These are phyloP conservation scores for Arnoldichthys spilopterus DNA, from an alignment of 2,797 vertebrate genomes.

Conservation along the genomic window DNA sequence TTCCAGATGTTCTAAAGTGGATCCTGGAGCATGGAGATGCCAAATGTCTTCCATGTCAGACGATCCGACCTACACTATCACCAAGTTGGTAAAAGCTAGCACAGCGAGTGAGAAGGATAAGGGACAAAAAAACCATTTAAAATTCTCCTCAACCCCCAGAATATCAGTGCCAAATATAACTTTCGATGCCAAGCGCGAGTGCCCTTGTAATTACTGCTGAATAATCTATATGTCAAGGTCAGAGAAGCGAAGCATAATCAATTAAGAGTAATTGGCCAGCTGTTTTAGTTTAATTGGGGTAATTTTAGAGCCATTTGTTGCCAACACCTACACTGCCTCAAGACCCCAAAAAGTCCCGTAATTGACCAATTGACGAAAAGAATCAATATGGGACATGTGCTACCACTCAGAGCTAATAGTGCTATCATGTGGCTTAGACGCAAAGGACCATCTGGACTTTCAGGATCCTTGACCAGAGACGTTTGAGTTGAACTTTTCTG, in stretches of 20 bases:
- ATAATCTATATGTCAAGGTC: slow-evolving; percentile 53
- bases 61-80: slow-evolving; percentile 16
- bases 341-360: slow-evolving; percentile 57
- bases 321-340: slow-evolving; percentile 60
- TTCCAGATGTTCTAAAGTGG: slow-evolving; percentile 40
- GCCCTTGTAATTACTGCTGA: slow-evolving; percentile 54
- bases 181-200: slow-evolving; percentile 25
- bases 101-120: neutral
- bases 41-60: slow-evolving; percentile 40
- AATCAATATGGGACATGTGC: slow-evolving; percentile 73
- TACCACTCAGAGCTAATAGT: slow-evolving; percentile 50
- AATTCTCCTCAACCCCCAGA: slow-evolving; percentile 29
- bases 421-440: slow-evolving; percentile 52
- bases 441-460: slow-evolving; percentile 56
- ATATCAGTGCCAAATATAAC: slow-evolving; percentile 36
- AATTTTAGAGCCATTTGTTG: slow-evolving; percentile 65
- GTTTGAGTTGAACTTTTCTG: slow-evolving; percentile 50
- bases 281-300: slow-evolving; percentile 65
- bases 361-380: slow-evolving; percentile 55
- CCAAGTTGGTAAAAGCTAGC: slow-evolving; percentile 2
- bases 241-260: slow-evolving; percentile 54
- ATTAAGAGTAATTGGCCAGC: slow-evolving; percentile 68
- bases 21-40: slow-evolving; percentile 20
- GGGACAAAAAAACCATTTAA: neutral
- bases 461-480: slow-evolving; percentile 51